Percentiles rank a stretch among this genome's conserved stretches.
phyloP scores from a whole-genome alignment of 2,888 invertebrate genomes.

The Oscheius sp. region DNA sequence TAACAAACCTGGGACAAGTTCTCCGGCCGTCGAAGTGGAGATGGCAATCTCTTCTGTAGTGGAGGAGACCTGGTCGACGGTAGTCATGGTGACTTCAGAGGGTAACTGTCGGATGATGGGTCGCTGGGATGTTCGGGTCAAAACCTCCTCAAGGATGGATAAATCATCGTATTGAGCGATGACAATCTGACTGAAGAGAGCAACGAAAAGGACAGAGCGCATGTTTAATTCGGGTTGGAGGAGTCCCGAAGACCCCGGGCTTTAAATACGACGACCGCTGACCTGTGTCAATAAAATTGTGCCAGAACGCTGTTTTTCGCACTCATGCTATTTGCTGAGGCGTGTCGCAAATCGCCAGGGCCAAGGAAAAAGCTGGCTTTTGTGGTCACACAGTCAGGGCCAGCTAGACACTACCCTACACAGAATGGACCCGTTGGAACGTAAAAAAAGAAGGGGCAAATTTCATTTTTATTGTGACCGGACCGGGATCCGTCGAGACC shows the following conservation, averaged over 20 bases:
- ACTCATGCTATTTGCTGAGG: constrained; percentile 38
- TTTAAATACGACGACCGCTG: constrained; percentile 31
- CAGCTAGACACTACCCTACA: neutral
- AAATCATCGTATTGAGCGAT: constrained; percentile 27
- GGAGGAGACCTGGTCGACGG: neutral
- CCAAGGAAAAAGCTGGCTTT: constrained; percentile 26
- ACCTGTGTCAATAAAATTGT: constrained; percentile 37
- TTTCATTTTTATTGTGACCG: constrained; percentile 23
- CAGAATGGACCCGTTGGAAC: constrained; percentile 11
- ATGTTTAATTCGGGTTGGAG: constrained; percentile 8
- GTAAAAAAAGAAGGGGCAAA: neutral
- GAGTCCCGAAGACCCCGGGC: neutral
- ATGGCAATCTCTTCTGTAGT: neutral
- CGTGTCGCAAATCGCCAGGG: constrained; percentile 32
- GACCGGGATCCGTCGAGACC: constrained; percentile 10
- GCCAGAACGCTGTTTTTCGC: constrained; percentile 40
- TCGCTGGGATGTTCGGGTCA: constrained; percentile 3
- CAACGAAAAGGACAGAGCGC: constrained; percentile 18
- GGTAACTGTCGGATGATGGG: constrained; percentile 16
- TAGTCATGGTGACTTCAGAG: neutral
- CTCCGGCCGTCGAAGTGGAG: neutral
- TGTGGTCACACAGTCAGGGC: constrained; percentile 1
- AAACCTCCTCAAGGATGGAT: constrained; percentile 26
- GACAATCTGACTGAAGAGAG: neutral
- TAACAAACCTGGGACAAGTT: neutral